Base-by-base conservation (phyloP, 1,140 invertebrate genomes). In the Ditylenchus dipsaci region DNA sequence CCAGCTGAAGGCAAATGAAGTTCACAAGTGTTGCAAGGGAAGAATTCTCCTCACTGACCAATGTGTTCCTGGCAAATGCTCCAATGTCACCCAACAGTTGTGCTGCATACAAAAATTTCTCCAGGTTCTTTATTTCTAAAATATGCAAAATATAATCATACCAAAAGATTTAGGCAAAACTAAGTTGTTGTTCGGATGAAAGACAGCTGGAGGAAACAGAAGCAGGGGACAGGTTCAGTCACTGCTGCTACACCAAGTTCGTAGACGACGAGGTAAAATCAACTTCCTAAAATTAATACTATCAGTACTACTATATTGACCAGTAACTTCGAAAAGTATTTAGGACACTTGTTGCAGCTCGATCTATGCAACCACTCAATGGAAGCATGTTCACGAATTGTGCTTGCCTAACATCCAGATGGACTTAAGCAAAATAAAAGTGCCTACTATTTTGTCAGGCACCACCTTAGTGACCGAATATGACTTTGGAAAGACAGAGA, bases 21-120 rank as follows among this genome's bases (percentile, higher is more conserved):
- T 76, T 15, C 79, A 81, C 26, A 72, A 78, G 33, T 82, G 80
- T 38, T 82, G 80, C 57, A 69, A 74, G 23, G 77, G 70, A 8
- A 68, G 75, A 53, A 64, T 82, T 29, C 65, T 78, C 29, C 61
- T 82, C 13, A 82, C 79, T 11, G 81, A 82, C 56, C 53, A 83
- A 30, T 82, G 80, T 56, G 57, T 73, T 19, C 72, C 79, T 13
- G 79, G 79, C 42, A 77, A 78, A 64, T 82, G 80, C 61, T 79
- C 78, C 1, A 82, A 82, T 56, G 62, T 68, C 7, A 82, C 81
- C 1, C 43, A 49, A 1, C 80, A 82, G 62, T 57, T 83, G 13
- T 82, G 80, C 38, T 82, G 80, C 63, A 77, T 82, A 45, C 80
- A 82, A 59, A 79, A 78, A 38, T 82, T 83, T 61, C 62, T 82